phyloP scores from a whole-genome alignment of 1,140 invertebrate species.

The Drosophila suzukii region DNA sequence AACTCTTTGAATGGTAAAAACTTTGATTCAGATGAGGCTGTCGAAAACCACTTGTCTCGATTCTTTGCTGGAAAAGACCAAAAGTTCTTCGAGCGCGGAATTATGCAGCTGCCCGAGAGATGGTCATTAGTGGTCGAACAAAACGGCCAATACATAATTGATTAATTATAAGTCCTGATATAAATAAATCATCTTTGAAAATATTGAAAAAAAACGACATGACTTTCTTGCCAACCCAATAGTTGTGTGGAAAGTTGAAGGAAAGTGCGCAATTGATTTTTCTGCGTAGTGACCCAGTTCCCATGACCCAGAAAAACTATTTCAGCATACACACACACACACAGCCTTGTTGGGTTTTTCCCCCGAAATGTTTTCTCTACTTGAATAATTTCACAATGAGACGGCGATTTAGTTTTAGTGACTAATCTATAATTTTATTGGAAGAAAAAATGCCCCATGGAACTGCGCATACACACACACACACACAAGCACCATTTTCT shows the following conservation, averaged over 20 bases:
- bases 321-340: conserved; percentile 33
- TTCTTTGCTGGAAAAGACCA: no score
- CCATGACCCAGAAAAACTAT: conserved; percentile 22
- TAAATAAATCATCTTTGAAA: no score
- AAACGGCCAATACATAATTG: no score
- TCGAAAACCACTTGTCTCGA: no score
- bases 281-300: conserved; percentile 48
- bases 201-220: no score
- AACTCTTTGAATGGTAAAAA: no score
- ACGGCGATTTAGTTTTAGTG: conserved; percentile 4
- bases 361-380: conserved; percentile 20
- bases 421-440: conserved; percentile 21
- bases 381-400: conserved; percentile 17
- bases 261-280: conserved; percentile 39
- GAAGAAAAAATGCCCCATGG: background rate
- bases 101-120: no score
- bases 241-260: background rate
- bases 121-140: no score
- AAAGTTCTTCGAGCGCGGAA: no score
- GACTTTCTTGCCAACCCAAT: no score
- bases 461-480: conserved; percentile 15
- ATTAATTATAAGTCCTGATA: no score
- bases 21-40: no score
- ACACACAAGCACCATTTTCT: conserved; percentile 12
- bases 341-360: background rate